A percentile compares a stretch with the other conserved stretches of the same genome.
Conservation (phyloP, 1,140 invertebrate species). For the Gryllus bimaculatus region DNA sequence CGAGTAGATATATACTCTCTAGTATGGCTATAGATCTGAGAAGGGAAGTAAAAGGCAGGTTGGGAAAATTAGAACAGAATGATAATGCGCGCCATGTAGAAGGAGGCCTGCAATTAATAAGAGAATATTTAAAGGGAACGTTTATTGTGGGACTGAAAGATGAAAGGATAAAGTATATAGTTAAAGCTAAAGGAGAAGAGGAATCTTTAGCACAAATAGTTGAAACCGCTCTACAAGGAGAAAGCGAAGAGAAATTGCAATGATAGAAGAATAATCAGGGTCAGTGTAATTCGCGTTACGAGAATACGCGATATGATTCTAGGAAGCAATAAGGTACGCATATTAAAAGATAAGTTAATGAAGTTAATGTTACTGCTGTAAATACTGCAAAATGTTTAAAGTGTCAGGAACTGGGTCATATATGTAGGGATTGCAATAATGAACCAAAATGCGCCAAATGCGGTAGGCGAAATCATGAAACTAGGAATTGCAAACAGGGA, state of each 20-base stretch:
- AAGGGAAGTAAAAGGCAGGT: neutral
- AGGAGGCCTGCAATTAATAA: neutral
- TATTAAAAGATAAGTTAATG: neutral
- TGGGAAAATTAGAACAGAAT: too few relatives aligned
- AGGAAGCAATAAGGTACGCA: neutral
- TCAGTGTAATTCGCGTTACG: too few relatives aligned
- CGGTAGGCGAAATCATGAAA: too few relatives aligned
- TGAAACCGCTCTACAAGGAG: too few relatives aligned
- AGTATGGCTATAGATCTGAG: neutral
- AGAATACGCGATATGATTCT: too few relatives aligned
- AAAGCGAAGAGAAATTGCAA: constrained; percentile 6
- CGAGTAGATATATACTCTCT: too few relatives aligned
- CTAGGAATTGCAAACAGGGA: too few relatives aligned
- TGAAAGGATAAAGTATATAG: constrained; percentile 3
- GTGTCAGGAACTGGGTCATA: too few relatives aligned
- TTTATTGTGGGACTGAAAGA: neutral
- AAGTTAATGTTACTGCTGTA: neutral
- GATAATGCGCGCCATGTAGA: neutral
- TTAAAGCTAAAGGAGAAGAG: neutral
- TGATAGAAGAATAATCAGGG: neutral
- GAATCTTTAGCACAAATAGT: neutral
- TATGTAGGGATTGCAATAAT: too few relatives aligned
- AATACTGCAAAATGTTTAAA: too few relatives aligned
- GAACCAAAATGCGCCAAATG: too few relatives aligned
- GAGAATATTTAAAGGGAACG: neutral